Evolutionary conservation across 35 echinoderm and acorn worm genomes (phyloP), one percentile per base, ranked within the genome.

Genomic region (Ophioderma brevispina): DNA sequence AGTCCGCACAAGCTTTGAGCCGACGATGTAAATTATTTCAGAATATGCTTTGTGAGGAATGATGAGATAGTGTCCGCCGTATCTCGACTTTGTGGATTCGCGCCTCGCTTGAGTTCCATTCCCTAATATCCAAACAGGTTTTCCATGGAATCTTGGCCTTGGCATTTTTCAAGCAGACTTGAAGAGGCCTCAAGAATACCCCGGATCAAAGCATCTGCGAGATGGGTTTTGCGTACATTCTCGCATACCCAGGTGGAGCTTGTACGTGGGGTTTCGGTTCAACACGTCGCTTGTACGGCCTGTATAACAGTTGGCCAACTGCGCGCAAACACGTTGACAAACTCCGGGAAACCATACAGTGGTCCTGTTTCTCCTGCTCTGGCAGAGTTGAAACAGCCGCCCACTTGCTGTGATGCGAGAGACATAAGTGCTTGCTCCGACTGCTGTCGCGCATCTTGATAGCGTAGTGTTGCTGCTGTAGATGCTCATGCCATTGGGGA

Each of bases 31-130:
- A 95, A 52, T 52, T n/a, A n/a, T 32, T 88, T 87, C 36, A 81
- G 82, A 46, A 95, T 80, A 78, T 98, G 87, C 23, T 92, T 92
- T n/a, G 93, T 82, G 40, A 98, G 75, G 84, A 98, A 98, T 75
- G 96, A 98, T 32, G 93, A 64, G 76, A 98, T 98, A 39, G 96
- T 98, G 84, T 98, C 96, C 46, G 25, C 96, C 96, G 33, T 98
- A 98, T 41, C 95, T 93, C 10, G 96, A 95, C 84, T 98, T 52
- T 98, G 88, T 98, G 96, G 43, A 95, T 95, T 80, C 95, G 93
- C 0, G 93, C 96, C 35, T 98, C 93, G 39, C 91, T 95, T 34
- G 95, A 78, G n/a, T n/a, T 36, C 93, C 96, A 76, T 98, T 93
- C 11, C 95, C 91, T 8, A 98, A 87, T 14, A 98, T 98, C n/a